These are phyloP conservation scores for Grammomys dolichurus DNA, from an alignment of 2,113 vertebrate species.

Conservation along the genomic window DNA sequence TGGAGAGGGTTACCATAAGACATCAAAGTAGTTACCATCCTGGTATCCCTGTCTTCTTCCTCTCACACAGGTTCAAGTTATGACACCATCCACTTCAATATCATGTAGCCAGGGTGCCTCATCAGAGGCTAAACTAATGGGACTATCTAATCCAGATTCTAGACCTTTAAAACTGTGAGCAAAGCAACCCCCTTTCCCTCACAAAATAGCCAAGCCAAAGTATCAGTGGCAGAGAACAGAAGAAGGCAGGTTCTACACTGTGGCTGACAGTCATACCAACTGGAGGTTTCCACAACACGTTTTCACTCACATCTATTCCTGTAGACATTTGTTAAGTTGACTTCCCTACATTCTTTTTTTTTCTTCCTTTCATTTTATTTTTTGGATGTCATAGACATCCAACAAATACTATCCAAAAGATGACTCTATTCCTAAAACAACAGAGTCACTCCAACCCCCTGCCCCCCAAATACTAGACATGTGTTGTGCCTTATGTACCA, in stretches of 20 bases:
- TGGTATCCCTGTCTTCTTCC: background rate
- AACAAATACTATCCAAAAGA: background rate
- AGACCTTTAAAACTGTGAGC: background rate
- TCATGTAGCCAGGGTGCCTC: background rate
- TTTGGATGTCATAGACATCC: background rate
- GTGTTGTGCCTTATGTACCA: background rate
- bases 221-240: background rate
- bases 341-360: background rate
- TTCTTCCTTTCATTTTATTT: background rate
- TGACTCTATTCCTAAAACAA: constrained; percentile 5
- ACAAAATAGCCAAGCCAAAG: background rate
- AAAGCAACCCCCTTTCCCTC: background rate
- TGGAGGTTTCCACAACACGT: background rate
- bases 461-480: background rate
- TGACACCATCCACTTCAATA: background rate
- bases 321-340: background rate
- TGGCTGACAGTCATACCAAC: background rate
- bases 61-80: background rate
- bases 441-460: background rate
- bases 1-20: background rate
- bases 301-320: background rate
- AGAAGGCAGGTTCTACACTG: background rate
- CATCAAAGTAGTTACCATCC: background rate
- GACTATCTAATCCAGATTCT: background rate
- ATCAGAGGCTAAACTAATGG: background rate